Evolutionary conservation across 92 coral and sea anemone genomes (phyloP), one percentile per base, ranked within the genome.

Genomic region (Epizoanthus rinbou): DNA sequence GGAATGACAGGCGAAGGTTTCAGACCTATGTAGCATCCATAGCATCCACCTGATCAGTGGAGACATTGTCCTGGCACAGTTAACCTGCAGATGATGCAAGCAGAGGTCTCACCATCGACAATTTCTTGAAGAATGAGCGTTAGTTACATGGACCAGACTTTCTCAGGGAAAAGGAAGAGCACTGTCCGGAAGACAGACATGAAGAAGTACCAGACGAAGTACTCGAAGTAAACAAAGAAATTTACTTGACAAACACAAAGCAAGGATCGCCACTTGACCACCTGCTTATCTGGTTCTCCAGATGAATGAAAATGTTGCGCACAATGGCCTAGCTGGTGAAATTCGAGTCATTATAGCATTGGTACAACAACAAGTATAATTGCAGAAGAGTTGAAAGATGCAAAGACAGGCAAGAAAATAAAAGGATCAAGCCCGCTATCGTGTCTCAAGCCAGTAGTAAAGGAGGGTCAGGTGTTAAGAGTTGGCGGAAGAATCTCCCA

Each of bases 11-110:
- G 75, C 63, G 62, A 65, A 70, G 85, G 9, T 80, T 80, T 52
- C 85, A 80, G 54, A 80, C 85, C 1, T 80, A 37, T 63, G 62
- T 80, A 3, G 50, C 85, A n/a, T n/a, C n/a, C n/a, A n/a, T n/a
- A n/a, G n/a, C n/a, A n/a, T n/a, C n/a, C n/a, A n/a, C 43, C 43
- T 37, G 43, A 37, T 3, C 43, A 37, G 18, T 65, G 76, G 85
- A 74, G 60, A 64, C 60, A 74, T 6, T 85, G 85, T 41, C 79
- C 88, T 10, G 80, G 85, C 9, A 65, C 14, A 22, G 70, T 79
- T 3, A 88, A 88, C 81, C 88, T 4, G 88, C 88, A 2, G 91
- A 88, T 66, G 88, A 88, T 53, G 91, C 64, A 2, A 83, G 88
- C 63, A 67, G 91, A 41, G 87, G 91, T 16, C 81, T 88, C 0